A percentile compares a stretch with the other conserved stretches of the same genome.
phyloP scores from a whole-genome alignment of 2,888 invertebrate genomes.

The Drosophila ezoana region DNA sequence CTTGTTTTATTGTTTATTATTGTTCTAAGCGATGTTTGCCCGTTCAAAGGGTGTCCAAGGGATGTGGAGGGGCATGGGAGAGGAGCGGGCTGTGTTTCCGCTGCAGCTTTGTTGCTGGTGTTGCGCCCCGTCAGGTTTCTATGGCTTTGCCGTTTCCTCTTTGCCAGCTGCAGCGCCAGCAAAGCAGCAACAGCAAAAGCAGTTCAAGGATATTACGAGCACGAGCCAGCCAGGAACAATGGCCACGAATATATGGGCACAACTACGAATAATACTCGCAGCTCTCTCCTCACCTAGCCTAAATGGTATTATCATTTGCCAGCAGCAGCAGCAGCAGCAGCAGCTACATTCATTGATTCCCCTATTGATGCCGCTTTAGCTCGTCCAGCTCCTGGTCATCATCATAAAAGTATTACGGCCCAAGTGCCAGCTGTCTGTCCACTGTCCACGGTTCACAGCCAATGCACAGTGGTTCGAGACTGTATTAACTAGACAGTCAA shows the following conservation, averaged over 20 bases:
- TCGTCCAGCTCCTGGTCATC: conserved; percentile 62
- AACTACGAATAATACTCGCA: conserved; percentile 22
- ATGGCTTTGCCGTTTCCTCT: conserved; percentile 61
- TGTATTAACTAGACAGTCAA: too few species aligned
- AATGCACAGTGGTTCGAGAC: conserved; percentile 28
- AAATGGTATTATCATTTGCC: conserved; percentile 73
- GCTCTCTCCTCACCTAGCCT: conserved; percentile 7
- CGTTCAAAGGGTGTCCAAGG: conserved; percentile 19
- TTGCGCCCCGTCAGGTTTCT: conserved; percentile 67
- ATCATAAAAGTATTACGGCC: conserved; percentile 71
- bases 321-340: conserved; percentile 26
- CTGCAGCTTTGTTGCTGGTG: conserved; percentile 53
- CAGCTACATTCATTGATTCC: conserved; percentile 12
- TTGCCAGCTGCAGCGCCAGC: conserved; percentile 44
- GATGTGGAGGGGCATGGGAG: neutral
- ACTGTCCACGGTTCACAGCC: neutral
- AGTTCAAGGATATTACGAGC: conserved; percentile 71
- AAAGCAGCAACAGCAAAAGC: conserved; percentile 59
- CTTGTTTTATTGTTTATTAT: conserved; percentile 80
- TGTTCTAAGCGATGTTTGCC: conserved; percentile 74
- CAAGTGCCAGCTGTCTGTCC: conserved; percentile 23
- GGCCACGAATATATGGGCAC: conserved; percentile 35
- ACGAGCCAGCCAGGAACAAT: conserved; percentile 47
- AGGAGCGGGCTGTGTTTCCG: conserved; percentile 52
- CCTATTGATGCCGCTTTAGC: conserved; percentile 15